A percentile compares a stretch with the other conserved stretches of the same genome.
phyloP scores from a whole-genome alignment of 2,888 invertebrate genomes.

The Mesoligia furuncula region DNA sequence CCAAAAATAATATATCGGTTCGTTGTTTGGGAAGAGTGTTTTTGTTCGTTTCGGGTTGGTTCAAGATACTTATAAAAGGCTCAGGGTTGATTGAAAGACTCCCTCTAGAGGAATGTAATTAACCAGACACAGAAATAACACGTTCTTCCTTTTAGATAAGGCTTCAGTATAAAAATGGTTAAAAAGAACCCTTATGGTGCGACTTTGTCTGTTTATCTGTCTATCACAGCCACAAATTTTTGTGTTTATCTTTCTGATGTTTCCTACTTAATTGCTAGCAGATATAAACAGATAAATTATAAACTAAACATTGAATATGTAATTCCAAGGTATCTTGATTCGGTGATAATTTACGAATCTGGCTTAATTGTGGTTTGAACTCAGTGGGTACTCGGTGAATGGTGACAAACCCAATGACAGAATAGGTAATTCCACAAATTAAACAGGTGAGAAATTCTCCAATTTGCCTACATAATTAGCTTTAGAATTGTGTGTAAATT shows the following conservation, averaged over 20 bases:
- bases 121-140: neutral
- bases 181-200: neutral
- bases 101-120: neutral
- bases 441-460: constrained; percentile 43
- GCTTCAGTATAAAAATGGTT: neutral
- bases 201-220: neutral
- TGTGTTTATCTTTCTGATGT: neutral
- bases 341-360: constrained; percentile 16
- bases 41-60: constrained; percentile 11
- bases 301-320: neutral
- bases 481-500: constrained; percentile 39
- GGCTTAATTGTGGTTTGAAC: constrained; percentile 17
- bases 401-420: constrained; percentile 30
- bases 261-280: neutral
- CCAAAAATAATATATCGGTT: constrained; percentile 39
- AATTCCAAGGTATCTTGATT: constrained; percentile 26
- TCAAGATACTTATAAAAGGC: neutral
- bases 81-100: neutral
- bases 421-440: constrained; percentile 37
- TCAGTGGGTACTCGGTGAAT: constrained; percentile 32
- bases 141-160: neutral
- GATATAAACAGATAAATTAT: neutral
- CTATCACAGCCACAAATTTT: no score
- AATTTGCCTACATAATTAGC: constrained; percentile 41
- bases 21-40: neutral